These are phyloP conservation scores for Drosophila prostipennis DNA, from an alignment of 2,888 invertebrate genomes.

Conservation along the genomic window DNA sequence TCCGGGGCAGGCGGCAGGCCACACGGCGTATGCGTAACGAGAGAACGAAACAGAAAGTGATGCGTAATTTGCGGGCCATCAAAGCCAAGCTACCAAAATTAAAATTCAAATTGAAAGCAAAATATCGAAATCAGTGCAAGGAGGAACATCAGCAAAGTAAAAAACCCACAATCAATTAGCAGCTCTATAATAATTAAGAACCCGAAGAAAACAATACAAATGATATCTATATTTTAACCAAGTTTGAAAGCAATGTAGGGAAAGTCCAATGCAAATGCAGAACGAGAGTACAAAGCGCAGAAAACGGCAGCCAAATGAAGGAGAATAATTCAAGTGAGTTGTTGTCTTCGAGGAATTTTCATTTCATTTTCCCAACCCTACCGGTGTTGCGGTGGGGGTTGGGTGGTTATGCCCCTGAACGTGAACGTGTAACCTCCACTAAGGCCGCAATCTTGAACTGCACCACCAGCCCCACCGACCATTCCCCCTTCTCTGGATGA, in stretches of 20 bases:
- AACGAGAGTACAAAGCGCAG: constrained; percentile 39
- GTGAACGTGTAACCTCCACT: constrained; percentile 84
- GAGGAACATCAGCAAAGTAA: constrained; percentile 4
- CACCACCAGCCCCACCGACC: constrained; percentile 25
- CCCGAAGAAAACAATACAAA: background rate
- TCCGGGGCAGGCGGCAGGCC: constrained; percentile 21
- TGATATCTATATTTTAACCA: constrained; percentile 5
- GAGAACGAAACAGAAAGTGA: constrained; percentile 73
- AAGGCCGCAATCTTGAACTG: constrained; percentile 83
- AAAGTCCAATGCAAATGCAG: constrained; percentile 3
- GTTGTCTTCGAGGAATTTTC: constrained; percentile 21
- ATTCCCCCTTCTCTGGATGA: background rate
- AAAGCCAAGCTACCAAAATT: background rate
- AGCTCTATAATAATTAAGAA: constrained; percentile 22
- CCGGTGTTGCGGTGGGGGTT: constrained; percentile 21
- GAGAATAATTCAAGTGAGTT: constrained; percentile 36
- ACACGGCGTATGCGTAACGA: constrained; percentile 73
- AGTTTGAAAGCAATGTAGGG: constrained; percentile 10
- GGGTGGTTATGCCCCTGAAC: constrained; percentile 63
- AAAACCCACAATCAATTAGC: constrained; percentile 20
- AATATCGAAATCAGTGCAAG: constrained; percentile 15
- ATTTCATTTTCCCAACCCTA: background rate
- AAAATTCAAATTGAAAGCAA: constrained; percentile 5
- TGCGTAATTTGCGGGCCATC: constrained; percentile 67
- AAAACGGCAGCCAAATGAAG: constrained; percentile 32